phyloP scores from a whole-genome alignment of 2,888 invertebrate species.

The Stenotaenia linearis region DNA sequence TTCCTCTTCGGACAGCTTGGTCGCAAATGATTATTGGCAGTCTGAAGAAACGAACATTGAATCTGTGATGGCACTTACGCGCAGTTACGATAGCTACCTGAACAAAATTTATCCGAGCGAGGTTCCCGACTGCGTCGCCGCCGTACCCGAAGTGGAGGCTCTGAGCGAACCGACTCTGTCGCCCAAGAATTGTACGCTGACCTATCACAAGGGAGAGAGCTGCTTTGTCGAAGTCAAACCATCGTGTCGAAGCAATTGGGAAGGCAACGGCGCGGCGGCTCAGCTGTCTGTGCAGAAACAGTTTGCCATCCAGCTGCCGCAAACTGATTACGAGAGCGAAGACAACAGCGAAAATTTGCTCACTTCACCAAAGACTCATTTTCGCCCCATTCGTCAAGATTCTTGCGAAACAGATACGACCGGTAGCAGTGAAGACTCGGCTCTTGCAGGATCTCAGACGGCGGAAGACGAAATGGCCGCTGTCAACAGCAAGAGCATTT shows the following conservation, averaged over 20 bases:
- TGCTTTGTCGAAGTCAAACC: conserved; percentile 37
- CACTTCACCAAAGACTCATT: conserved; percentile 73
- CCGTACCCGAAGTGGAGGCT: neutral
- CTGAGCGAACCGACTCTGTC: conserved; percentile 33
- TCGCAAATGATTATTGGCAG: neutral
- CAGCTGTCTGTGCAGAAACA: neutral
- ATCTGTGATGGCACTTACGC: conserved; percentile 29
- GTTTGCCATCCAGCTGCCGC: neutral
- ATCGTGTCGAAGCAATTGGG: neutral
- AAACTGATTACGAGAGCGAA: conserved; percentile 24
- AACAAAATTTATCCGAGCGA: conserved; percentile 26
- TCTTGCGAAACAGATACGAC: conserved; percentile 36
- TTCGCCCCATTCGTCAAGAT: conserved; percentile 66
- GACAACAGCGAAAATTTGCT: conserved; percentile 62
- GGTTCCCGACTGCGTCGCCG: neutral
- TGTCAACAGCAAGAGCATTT: neutral
- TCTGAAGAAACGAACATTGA: neutral
- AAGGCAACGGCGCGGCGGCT: neutral
- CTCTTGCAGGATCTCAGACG: neutral
- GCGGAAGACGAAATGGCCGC: conserved; percentile 27
- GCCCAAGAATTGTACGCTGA: conserved; percentile 34
- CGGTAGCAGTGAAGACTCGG: conserved; percentile 31
- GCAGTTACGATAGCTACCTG: conserved; percentile 36
- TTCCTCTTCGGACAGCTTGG: neutral
- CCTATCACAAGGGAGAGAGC: conserved; percentile 37